Base-by-base conservation (phyloP, 1,140 invertebrate genomes). In the Vanessa tameamea region DNA sequence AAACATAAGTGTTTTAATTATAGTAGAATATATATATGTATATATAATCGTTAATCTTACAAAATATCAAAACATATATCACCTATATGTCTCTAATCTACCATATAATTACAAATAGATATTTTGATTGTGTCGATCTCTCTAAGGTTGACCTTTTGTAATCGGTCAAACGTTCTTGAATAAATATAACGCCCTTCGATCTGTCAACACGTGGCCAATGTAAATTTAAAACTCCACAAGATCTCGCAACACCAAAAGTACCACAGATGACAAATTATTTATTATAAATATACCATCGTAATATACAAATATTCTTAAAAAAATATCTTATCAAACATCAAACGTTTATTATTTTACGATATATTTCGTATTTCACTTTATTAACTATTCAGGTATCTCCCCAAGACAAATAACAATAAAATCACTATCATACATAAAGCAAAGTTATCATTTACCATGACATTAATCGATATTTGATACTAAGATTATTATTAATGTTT, bases 121-220 rank as follows among this genome's bases (percentile, higher is more conserved):
- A 61, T 64, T 71, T 70, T 51, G 3, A 51, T 75, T 48, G 16
- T 20, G 15, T 51, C 73, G 73, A 78, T 84, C 79, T 81, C 75
- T 47, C 57, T 59, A 64, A 67, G 63, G 64, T 71, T 78, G 80
- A 88, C 84, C 85, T 83, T 79, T 64, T 65, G 59, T 78, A 80
- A 87, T 88, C 85, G 87, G 85, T 86, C 87, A 86, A 78, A 70
- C 66, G 64, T 51, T 68, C 47, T 76, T 82, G 66, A 73, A 79
- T 72, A 86, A 88, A 88, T 64, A 88, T 55, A n/a, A 61, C 80
- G 78, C 86, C 85, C 83, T 86, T 71, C 79, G 75, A 85, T 85
- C 82, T 85, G 82, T 84, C 81, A 85, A 87, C 80, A 87, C 80
- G 79, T 82, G 78, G 76, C 71, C 72, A 79, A 79, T 79, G 72